Conservation (phyloP, 2,797 vertebrate genomes). For the Choloepus didactylus region DNA sequence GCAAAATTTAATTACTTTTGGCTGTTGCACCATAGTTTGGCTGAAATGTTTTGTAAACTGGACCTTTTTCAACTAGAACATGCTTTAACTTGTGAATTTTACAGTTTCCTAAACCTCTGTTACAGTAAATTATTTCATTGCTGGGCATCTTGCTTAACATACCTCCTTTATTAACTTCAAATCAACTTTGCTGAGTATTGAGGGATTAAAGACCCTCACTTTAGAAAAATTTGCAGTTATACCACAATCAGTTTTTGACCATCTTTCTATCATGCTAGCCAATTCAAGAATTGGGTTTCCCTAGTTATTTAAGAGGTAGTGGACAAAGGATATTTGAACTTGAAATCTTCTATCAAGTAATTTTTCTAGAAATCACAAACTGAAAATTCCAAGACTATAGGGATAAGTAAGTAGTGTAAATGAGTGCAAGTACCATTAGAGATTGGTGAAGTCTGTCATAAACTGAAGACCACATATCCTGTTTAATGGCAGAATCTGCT, state of each 20-base stretch:
- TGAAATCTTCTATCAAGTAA: not conserved
- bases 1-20: not conserved
- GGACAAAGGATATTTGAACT: not conserved
- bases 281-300: conserved; percentile 14
- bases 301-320: conserved; percentile 3
- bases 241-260: not conserved
- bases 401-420: not conserved
- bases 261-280: conserved; percentile 20
- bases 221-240: conserved; percentile 14
- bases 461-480: not conserved
- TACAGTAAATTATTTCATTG: conserved; percentile 1
- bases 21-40: not conserved
- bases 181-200: not conserved
- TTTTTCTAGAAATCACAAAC: not conserved
- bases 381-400: not conserved
- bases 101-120: not conserved
- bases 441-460: not conserved
- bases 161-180: not conserved
- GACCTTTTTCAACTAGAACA: not conserved
- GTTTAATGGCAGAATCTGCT: not conserved
- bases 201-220: not conserved
- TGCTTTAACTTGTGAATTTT: not conserved
- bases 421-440: not conserved
- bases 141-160: not conserved
- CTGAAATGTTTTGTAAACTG: not conserved